These are phyloP conservation scores for Hybos culiciformis DNA, from an alignment of 2,888 invertebrate species.

Conservation along the genomic window DNA sequence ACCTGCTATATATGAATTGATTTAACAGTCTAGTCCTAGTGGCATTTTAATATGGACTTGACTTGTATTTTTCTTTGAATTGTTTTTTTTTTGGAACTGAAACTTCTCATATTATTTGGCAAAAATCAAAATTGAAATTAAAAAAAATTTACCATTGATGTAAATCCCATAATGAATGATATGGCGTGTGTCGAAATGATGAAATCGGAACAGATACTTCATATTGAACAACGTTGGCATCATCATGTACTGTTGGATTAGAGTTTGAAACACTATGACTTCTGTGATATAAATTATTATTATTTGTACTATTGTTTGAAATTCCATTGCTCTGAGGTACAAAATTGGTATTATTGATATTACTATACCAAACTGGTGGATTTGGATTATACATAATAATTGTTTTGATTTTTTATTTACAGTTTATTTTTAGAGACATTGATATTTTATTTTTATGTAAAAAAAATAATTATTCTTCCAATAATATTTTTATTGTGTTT, in stretches of 20 bases:
- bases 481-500: no score
- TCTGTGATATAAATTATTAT: constrained; percentile 9
- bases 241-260: constrained; percentile 30
- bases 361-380: constrained; percentile 30
- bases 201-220: constrained; percentile 34
- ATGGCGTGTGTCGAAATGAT: constrained; percentile 34
- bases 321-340: background rate
- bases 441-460: background rate
- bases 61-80: no score
- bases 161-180: constrained; percentile 35
- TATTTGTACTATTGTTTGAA: constrained; percentile 7
- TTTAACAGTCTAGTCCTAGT: no score
- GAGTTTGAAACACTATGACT: constrained; percentile 30
- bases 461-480: no score
- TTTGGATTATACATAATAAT: constrained; percentile 27
- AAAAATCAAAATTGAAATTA: no score
- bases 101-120: no score
- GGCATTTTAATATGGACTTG: no score
- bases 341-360: constrained; percentile 13
- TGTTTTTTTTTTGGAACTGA: no score
- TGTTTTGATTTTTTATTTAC: background rate
- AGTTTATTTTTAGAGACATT: background rate
- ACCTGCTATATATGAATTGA: no score
- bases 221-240: constrained; percentile 33
- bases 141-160: constrained; percentile 32